These are phyloP conservation scores for Troilus luridus DNA, from an alignment of 2,888 invertebrate species.

Conservation along the genomic window DNA sequence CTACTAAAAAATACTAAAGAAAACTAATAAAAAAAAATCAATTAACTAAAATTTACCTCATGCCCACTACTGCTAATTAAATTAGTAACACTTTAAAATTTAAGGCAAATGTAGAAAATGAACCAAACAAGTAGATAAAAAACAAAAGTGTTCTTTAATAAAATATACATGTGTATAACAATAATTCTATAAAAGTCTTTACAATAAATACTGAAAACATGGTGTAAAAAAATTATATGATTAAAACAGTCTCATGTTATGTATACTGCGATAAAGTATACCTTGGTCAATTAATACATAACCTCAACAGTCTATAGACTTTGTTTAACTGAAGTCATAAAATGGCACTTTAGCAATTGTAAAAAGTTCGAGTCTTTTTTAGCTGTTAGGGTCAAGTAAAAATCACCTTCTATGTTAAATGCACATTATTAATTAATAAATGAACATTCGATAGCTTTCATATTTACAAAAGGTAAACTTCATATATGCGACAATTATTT, in stretches of 20 bases:
- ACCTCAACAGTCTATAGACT: neutral
- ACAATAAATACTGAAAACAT: constrained; percentile 46
- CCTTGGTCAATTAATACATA: neutral
- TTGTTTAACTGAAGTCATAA: neutral
- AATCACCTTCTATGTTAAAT: neutral
- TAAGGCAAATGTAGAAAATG: neutral
- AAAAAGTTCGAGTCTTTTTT: neutral
- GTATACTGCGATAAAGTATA: constrained; percentile 2
- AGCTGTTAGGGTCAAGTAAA: neutral
- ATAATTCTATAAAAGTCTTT: constrained; percentile 40
- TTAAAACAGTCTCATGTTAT: constrained; percentile 35
- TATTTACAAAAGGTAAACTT: neutral
- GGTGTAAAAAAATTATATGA: constrained; percentile 37
- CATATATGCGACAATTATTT: neutral
- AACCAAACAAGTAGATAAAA: constrained; percentile 20
- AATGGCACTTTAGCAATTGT: neutral
- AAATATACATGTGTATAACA: constrained; percentile 35
- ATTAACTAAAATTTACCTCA: too few species aligned
- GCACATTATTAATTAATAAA: neutral
- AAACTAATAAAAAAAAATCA: too few species aligned
- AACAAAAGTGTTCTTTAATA: constrained; percentile 26
- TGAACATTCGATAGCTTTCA: neutral
- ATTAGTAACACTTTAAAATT: neutral
- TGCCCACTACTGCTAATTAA: too few species aligned
- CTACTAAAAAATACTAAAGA: too few species aligned